Base-by-base conservation (phyloP, 2,888 invertebrate species). In the Nebria salina region DNA sequence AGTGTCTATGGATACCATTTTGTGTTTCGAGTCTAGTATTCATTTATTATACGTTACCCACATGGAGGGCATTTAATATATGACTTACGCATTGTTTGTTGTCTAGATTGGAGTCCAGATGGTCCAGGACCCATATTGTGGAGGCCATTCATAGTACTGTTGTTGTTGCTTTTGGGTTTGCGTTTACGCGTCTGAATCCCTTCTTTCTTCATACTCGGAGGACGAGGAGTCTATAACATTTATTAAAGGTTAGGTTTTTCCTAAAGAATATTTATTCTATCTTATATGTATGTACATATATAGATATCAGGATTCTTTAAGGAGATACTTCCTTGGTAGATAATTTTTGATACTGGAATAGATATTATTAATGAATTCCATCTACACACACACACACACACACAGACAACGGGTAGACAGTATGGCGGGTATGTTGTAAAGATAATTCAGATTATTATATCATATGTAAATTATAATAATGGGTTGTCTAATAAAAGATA, bases 171-270 rank as follows among this genome's bases (percentile, higher is more conserved):
- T 89, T 96, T 96, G 72, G 96, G 96, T 87, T 99, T 98, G 83
- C 98, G 92, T 89, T 99, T 99, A 83, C 98, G 92, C 77, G 98
- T 98, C 90, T 99, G 98, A 87, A 99, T 99, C 73, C 98, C 98
- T 85, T 99, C 99, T 90, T 99, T 99, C 90, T 98, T 98, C 98
- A 99, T 99, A 85, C 97, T 97, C 85, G 97, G 91, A 77, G 99
- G 99, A 84, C 99, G 94, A 89, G 96, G 95, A 82, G 97, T 95
- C 97, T 97, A 82, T 82, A 81, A 79, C 41, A 76, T 72, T 34
- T 72, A 11, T 68, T 20, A 20, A 20, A 68, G 65, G 72, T 77
- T 77, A 77, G 64, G 77, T 20, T 64, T 78, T 73, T 65, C 15
- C 5, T 4, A 65, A 15, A 65, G 1, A 7, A 65, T n/a, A 13